Conservation (phyloP, 92 coral and sea anemone species). For the Epizoanthus rinbou region DNA sequence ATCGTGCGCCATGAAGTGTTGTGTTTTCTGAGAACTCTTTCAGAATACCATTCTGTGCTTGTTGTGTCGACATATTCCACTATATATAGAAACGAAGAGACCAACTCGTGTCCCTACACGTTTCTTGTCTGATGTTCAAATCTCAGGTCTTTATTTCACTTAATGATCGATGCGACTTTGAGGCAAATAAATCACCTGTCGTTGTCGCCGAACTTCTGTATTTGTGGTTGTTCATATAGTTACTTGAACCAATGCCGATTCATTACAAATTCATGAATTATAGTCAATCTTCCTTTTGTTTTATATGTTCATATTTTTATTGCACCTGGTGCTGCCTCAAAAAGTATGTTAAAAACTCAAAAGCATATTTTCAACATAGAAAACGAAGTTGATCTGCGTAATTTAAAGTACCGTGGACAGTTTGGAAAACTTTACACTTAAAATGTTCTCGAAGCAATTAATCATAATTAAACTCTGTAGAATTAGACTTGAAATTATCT, state of each 20-base stretch:
- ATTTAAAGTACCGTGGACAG: too few relatives aligned
- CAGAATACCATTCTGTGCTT: background rate
- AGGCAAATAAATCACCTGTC: background rate
- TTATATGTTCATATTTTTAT: background rate
- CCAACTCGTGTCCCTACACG: background rate
- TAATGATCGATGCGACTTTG: background rate
- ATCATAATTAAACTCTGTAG: too few relatives aligned
- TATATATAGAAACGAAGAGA: background rate
- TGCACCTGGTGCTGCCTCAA: background rate
- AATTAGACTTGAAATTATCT: too few relatives aligned
- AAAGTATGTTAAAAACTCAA: too few relatives aligned
- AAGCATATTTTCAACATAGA: too few relatives aligned
- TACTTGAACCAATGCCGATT: background rate
- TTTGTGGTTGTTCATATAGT: background rate
- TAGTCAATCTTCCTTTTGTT: background rate
- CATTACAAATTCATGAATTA: background rate
- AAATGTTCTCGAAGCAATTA: too few relatives aligned
- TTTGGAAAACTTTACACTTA: too few relatives aligned
- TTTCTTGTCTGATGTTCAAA: background rate
- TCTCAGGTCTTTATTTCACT: background rate
- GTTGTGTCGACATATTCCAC: background rate
- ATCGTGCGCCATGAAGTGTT: slow-evolving; percentile 23
- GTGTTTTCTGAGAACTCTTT: slow-evolving; percentile 28
- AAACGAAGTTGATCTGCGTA: too few relatives aligned
- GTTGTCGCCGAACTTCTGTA: background rate